Evolutionary conservation across 2,888 invertebrate genomes (phyloP), one percentile per base, ranked within the genome.

Genomic region (Chrysotoxum bicinctum): DNA sequence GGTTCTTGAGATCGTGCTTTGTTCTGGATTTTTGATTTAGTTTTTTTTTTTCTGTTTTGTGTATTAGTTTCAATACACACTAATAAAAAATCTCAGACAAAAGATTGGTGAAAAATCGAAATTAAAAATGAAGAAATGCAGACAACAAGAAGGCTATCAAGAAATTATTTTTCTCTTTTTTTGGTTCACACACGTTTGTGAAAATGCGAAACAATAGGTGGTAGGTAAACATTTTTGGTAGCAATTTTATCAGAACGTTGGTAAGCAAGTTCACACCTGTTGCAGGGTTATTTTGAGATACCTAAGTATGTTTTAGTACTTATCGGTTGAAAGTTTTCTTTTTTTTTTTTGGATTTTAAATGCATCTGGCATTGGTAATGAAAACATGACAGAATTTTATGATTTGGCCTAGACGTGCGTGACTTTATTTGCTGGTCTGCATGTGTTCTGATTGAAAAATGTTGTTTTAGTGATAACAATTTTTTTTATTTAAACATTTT

Each of bases 1-100:
- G 81, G 30, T n/a, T 48, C 69, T 85, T 73, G 40, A 81, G 56
- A 58, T 85, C 85, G 81, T 81, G 76, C 85, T 85, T 85, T 81
- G 64, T 85, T 54, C n/a, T 4, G 9, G 30, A 30, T 23, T 54
- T 26, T 69, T 32, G 30, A n/a, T n/a, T n/a, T n/a, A n/a, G 21
- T 35, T 66, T 9, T 16, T 4, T 43, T 19, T 30, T 50, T 50
- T 12, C 48, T 26, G 14, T 50, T 12, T 9, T 43, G 40, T 40
- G 16, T 43, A 43, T 68, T 32, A 68, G 19, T 43, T 62, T 40
- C 1, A 58, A 37, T 6, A n/a, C 14, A 50, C 40, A 66, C 30
- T 58, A 56, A 19, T 50, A 12, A 45, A 12, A 52, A 45, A 35
- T 37, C 4, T 10, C 14, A 72, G 23, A 66, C 60, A 32, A 48